phyloP scores from a whole-genome alignment of 1,140 invertebrate genomes.

The Anthonomus grandis region DNA sequence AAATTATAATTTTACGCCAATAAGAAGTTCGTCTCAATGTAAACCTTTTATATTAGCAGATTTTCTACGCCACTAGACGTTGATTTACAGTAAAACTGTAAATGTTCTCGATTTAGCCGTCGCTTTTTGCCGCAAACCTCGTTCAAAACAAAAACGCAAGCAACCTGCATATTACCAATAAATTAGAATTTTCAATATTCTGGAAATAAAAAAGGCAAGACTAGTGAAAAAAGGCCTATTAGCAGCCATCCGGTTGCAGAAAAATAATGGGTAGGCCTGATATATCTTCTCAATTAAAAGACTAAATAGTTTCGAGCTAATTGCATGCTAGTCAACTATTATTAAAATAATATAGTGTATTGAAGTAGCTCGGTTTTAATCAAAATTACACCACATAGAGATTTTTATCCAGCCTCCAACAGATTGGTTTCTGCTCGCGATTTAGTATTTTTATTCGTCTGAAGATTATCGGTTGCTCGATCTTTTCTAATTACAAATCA shows the following conservation, averaged over 20 bases:
- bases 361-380: slow-evolving; percentile 30
- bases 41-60: slow-evolving; percentile 2
- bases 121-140: background rate
- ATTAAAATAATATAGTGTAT: slow-evolving; percentile 27
- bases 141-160: background rate
- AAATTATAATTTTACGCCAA: slow-evolving; percentile 8
- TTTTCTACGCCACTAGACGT: slow-evolving; percentile 4
- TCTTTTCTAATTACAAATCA: too few species aligned
- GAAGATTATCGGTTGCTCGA: background rate
- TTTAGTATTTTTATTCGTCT: slow-evolving; percentile 13
- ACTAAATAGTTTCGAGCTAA: slow-evolving; percentile 34
- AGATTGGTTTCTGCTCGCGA: slow-evolving; percentile 6
- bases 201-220: slow-evolving; percentile 5
- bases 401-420: slow-evolving; percentile 12
- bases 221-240: slow-evolving; percentile 9
- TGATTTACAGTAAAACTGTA: slow-evolving; percentile 10
- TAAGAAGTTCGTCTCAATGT: background rate
- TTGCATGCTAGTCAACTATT: slow-evolving; percentile 30
- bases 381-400: slow-evolving; percentile 15
- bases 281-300: slow-evolving; percentile 34
- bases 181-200: slow-evolving; percentile 16
- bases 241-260: slow-evolving; percentile 28
- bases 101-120: slow-evolving; percentile 7
- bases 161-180: slow-evolving; percentile 6
- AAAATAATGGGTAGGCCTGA: slow-evolving; percentile 34